phyloP scores from a whole-genome alignment of 2,113 vertebrate species.

The Protobothrops flavoviridis region DNA sequence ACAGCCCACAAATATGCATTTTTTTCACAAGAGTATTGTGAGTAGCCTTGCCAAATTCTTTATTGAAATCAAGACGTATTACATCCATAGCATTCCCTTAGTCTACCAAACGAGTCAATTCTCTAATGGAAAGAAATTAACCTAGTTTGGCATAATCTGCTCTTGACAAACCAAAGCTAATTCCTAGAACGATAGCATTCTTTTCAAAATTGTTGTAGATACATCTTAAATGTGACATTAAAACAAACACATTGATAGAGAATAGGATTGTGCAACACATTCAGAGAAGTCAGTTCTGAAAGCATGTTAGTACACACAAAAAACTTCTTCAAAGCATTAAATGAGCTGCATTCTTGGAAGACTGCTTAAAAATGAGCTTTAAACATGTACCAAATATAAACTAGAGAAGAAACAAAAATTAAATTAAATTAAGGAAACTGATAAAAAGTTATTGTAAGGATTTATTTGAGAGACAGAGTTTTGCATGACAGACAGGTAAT shows the following conservation, averaged over 20 bases:
- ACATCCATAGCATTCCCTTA: background rate
- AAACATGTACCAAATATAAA: background rate
- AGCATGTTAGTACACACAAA: background rate
- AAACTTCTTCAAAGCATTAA: background rate
- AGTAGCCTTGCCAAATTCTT: background rate
- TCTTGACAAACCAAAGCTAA: background rate
- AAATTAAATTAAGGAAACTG: background rate
- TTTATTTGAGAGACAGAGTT: background rate
- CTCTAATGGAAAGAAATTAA: background rate
- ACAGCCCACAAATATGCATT: background rate
- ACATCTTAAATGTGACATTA: slow-evolving; percentile 32
- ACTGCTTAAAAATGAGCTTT: background rate
- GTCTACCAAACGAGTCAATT: background rate
- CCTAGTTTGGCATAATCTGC: background rate
- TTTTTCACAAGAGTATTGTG: background rate
- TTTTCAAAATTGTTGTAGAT: background rate
- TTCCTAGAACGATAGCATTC: background rate
- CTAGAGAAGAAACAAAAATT: background rate
- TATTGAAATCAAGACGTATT: background rate
- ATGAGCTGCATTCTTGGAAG: background rate
- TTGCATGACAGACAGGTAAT: background rate
- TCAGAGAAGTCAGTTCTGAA: background rate
- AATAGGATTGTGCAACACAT: slow-evolving; percentile 1
- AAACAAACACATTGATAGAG: slow-evolving; percentile 17
- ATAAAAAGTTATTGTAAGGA: background rate